phyloP scores from a whole-genome alignment of 2,113 vertebrate genomes.

The Sylvia atricapilla region DNA sequence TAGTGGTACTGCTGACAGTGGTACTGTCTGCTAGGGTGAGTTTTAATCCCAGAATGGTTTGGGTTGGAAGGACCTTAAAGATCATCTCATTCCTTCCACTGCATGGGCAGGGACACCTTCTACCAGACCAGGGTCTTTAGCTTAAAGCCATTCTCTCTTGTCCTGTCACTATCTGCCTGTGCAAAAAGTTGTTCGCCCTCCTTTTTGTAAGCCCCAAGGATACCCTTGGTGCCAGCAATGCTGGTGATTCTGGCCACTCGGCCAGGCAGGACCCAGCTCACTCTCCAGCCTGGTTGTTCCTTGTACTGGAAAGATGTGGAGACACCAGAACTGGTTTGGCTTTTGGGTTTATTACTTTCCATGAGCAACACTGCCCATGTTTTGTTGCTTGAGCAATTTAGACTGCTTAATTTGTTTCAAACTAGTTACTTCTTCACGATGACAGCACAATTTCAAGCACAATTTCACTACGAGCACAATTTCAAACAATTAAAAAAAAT shows the following conservation, averaged over 20 bases:
- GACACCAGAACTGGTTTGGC: neutral
- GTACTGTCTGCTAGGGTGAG: neutral
- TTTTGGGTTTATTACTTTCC: neutral
- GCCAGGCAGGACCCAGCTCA: no score
- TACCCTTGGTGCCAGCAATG: neutral
- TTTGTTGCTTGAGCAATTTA: neutral
- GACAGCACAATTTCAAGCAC: no score
- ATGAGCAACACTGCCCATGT: neutral
- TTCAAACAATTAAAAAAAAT: neutral
- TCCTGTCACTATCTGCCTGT: neutral
- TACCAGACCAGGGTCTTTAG: neutral
- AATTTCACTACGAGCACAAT: no score
- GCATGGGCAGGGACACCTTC: neutral
- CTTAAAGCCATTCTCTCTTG: neutral
- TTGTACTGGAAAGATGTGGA: neutral
- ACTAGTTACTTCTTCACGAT: neutral
- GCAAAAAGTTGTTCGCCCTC: neutral
- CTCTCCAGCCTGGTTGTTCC: neutral
- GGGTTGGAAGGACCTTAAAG: neutral
- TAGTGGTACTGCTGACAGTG: no score
- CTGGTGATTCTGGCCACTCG: neutral
- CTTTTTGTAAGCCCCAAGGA: neutral
- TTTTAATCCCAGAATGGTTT: neutral
- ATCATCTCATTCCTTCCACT: neutral
- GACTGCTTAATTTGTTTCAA: neutral